phyloP scores from a whole-genome alignment of 1,140 invertebrate genomes.

The Elymnias hypermnestra region DNA sequence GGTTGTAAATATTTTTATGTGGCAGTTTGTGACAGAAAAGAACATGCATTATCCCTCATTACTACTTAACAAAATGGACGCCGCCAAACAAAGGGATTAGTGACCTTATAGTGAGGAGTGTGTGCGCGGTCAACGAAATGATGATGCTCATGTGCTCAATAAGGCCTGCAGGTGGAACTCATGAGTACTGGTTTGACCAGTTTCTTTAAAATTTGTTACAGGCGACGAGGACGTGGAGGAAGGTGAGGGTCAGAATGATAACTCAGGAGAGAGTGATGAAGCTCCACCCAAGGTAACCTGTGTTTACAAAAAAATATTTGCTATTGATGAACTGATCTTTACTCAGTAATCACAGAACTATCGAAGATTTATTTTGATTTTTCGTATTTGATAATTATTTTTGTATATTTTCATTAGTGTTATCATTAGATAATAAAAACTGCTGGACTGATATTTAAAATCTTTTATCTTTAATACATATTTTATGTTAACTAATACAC shows the following conservation, averaged over 20 bases:
- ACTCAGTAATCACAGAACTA: no score
- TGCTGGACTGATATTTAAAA: no score
- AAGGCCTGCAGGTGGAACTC: slow-evolving; percentile 24
- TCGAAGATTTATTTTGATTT: no score
- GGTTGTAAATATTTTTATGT: slow-evolving; percentile 73
- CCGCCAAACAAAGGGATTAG: slow-evolving; percentile 82
- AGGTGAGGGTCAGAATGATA: slow-evolving; percentile 79
- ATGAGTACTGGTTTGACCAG: slow-evolving; percentile 56
- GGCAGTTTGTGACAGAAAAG: slow-evolving; percentile 74
- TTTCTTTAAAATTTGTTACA: slow-evolving; percentile 69
- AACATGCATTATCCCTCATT: slow-evolving; percentile 76
- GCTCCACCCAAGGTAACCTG: slow-evolving; percentile 73
- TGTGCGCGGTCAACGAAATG: slow-evolving; percentile 39
- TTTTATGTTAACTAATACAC: no score
- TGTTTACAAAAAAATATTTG: slow-evolving; percentile 6
- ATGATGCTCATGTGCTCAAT: slow-evolving; percentile 26
- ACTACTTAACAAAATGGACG: slow-evolving; percentile 83
- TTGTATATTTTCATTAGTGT: no score
- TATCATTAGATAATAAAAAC: no score
- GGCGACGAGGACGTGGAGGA: slow-evolving; percentile 83
- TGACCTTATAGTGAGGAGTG: slow-evolving; percentile 64
- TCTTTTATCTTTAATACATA: no score
- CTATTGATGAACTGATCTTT: no score
- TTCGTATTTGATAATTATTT: neutral
- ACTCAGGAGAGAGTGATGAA: slow-evolving; percentile 85